phyloP scores from a whole-genome alignment of 2,888 invertebrate genomes.

The Myopa testacea region DNA sequence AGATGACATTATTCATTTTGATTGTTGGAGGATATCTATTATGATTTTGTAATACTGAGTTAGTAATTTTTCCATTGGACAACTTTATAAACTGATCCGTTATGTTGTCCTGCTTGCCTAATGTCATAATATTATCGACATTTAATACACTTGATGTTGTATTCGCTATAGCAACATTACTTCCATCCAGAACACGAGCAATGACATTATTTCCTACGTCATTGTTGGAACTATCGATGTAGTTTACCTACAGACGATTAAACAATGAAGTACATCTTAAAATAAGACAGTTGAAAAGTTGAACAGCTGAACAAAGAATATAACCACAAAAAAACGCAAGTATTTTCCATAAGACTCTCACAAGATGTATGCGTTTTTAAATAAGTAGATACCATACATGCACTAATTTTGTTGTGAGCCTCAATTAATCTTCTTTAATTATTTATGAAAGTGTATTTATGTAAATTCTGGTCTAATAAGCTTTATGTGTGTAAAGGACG shows the following conservation, averaged over 20 bases:
- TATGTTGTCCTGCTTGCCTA: not conserved
- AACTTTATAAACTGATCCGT: not conserved
- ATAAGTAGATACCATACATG: too few relatives aligned
- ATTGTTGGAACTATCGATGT: conserved; percentile 48
- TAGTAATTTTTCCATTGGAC: not conserved
- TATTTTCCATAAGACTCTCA: too few relatives aligned
- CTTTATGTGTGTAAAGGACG: too few relatives aligned
- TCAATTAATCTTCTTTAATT: too few relatives aligned
- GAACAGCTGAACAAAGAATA: too few relatives aligned
- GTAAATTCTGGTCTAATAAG: too few relatives aligned
- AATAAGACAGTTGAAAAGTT: too few relatives aligned
- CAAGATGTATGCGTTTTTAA: too few relatives aligned
- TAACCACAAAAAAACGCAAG: too few relatives aligned
- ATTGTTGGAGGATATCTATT: not conserved
- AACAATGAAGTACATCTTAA: not conserved
- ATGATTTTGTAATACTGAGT: not conserved
- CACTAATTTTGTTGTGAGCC: too few relatives aligned
- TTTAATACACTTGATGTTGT: conserved; percentile 2
- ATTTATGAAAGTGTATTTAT: too few relatives aligned
- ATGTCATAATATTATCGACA: conserved; percentile 4
- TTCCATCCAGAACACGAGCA: conserved; percentile 49
- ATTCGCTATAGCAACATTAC: conserved; percentile 31
- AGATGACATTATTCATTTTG: not conserved
- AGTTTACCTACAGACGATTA: conserved; percentile 48
- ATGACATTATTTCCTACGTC: conserved; percentile 49